Conservation (phyloP, 2,113 vertebrate species). For the Numenius arquata region DNA sequence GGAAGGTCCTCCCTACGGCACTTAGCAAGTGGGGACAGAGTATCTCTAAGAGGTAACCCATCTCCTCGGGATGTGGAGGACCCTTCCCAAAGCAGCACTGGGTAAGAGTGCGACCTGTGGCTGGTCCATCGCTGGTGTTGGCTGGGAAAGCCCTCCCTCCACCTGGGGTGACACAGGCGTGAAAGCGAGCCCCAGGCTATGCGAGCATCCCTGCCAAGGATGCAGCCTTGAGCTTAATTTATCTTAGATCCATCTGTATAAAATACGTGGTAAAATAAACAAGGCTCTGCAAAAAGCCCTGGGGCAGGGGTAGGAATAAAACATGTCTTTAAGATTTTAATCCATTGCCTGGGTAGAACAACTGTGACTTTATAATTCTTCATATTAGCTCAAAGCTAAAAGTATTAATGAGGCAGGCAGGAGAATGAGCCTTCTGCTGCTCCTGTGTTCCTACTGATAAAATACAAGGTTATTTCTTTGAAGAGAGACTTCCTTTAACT, state of each 20-base stretch:
- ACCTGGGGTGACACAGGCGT: background rate
- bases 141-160: background rate
- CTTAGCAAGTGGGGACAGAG: background rate
- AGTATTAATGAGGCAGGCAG: background rate
- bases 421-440: background rate
- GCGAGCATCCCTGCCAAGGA: background rate
- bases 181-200: background rate
- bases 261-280: background rate
- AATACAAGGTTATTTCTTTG: background rate
- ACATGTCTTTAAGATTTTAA: background rate
- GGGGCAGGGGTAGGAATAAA: background rate
- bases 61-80: background rate
- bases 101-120: background rate
- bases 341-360: background rate
- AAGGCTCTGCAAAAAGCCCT: background rate
- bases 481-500: background rate
- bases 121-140: fast-evolving
- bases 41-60: background rate
- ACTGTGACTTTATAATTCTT: background rate
- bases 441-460: background rate
- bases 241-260: background rate
- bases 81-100: background rate
- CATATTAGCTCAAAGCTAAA: background rate
- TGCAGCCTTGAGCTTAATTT: background rate
- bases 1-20: background rate